A percentile compares a stretch with the other conserved stretches of the same genome.
These are phyloP conservation scores for Caenorhabditis angaria DNA, from an alignment of 2,888 invertebrate species.

Conservation along the genomic window DNA sequence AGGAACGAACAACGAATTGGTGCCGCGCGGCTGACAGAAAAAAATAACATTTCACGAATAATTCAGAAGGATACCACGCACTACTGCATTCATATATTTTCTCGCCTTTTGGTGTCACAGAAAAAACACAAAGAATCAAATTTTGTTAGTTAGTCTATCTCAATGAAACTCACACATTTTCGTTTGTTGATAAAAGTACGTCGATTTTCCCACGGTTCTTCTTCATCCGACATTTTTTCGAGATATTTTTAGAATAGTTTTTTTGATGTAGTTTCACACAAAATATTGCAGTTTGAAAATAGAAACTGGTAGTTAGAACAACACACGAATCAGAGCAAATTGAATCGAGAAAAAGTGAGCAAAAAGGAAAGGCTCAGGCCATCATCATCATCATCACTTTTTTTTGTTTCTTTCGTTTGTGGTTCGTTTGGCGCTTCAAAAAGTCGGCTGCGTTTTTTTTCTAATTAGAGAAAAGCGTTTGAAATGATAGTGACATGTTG, in stretches of 20 bases:
- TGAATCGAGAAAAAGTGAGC: background rate
- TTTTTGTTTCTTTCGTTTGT: conserved; percentile 9
- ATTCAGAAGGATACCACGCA: conserved; percentile 2
- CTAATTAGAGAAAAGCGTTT: conserved; percentile 31
- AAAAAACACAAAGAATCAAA: no score
- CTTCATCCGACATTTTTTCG: conserved; percentile 13
- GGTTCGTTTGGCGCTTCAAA: conserved; percentile 3
- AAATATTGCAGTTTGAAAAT: no score
- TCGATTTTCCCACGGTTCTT: conserved; percentile 40
- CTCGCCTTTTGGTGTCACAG: no score
- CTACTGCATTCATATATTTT: background rate
- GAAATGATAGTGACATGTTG: conserved; percentile 34
- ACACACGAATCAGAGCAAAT: conserved; percentile 6
- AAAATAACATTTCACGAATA: conserved; percentile 2
- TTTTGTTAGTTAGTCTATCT: no score
- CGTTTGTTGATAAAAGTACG: conserved; percentile 40
- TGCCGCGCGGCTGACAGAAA: background rate
- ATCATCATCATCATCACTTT: conserved; percentile 7
- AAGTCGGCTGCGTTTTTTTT: conserved; percentile 20
- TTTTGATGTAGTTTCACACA: no score
- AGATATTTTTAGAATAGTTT: background rate
- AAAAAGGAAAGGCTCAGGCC: background rate
- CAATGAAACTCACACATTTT: conserved; percentile 45
- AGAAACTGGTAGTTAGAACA: background rate
- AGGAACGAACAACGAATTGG: no score